These are phyloP conservation scores for Bagarius yarrelli DNA, from an alignment of 2,113 vertebrate genomes.

Conservation along the genomic window DNA sequence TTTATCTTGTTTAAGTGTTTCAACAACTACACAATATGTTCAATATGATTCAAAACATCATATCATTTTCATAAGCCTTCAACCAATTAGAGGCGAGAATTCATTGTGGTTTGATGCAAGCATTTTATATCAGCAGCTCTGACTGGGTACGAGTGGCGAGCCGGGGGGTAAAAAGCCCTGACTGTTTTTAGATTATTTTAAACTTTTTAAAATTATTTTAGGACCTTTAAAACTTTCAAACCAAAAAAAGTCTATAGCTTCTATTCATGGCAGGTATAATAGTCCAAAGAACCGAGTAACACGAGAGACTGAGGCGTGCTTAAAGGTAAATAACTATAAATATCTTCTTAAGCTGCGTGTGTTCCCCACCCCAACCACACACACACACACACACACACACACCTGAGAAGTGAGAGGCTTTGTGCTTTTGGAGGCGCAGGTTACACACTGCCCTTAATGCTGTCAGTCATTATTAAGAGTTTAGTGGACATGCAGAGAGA, in stretches of 20 bases:
- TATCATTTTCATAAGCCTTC: too few species aligned
- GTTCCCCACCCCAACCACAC: slow-evolving; percentile 20
- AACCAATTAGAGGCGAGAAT: too few species aligned
- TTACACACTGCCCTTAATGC: slow-evolving; percentile 70
- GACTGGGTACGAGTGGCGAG: too few species aligned
- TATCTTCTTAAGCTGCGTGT: slow-evolving; percentile 16
- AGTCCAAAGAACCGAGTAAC: neutral
- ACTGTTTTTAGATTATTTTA: too few species aligned
- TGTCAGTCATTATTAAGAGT: slow-evolving; percentile 77
- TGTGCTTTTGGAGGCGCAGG: slow-evolving; percentile 47
- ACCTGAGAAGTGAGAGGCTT: slow-evolving; percentile 46
- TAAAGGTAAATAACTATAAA: slow-evolving; percentile 25
- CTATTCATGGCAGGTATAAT: neutral
- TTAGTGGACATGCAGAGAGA: slow-evolving; percentile 64
- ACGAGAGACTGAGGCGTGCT: neutral
- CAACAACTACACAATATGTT: too few species aligned
- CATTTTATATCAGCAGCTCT: too few species aligned
- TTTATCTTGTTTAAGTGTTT: too few species aligned
- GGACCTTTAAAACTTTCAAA: too few species aligned
- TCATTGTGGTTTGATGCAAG: too few species aligned
- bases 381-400: slow-evolving; percentile 37
- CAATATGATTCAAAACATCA: neutral
- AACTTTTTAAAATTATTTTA: too few species aligned
- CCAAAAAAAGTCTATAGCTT: neutral
- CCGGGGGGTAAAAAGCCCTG: too few species aligned